phyloP scores from a whole-genome alignment of 2,113 vertebrate genomes.

The Nothocercus julius region DNA sequence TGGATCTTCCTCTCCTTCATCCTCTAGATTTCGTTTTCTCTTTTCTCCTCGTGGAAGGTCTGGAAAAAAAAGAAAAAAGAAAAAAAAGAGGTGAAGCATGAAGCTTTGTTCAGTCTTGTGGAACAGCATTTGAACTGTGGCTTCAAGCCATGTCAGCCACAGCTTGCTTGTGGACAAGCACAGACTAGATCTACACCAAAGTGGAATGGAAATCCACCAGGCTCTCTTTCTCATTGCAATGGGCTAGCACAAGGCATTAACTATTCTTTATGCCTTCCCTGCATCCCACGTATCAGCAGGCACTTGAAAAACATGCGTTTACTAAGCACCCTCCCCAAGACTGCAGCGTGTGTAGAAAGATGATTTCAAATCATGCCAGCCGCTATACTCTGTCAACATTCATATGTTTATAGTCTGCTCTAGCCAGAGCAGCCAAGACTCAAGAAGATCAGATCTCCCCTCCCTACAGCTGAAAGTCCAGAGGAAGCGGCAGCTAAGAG shows the following conservation, averaged over 20 bases:
- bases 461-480: neutral
- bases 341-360: neutral
- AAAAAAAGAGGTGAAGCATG: neutral
- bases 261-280: neutral
- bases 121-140: neutral
- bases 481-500: fast-evolving
- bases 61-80: neutral
- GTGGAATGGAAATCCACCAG: neutral
- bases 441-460: neutral
- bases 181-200: neutral
- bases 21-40: constrained; percentile 61
- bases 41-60: constrained; percentile 51
- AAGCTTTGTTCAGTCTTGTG: neutral
- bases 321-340: neutral
- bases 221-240: neutral
- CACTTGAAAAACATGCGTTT: neutral
- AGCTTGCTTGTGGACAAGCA: neutral
- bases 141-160: neutral
- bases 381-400: neutral
- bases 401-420: neutral
- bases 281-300: neutral
- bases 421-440: neutral
- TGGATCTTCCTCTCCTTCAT: constrained; percentile 57
- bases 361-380: neutral
- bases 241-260: neutral